phyloP scores from a whole-genome alignment of 2,113 vertebrate genomes.

The Hypocryptadius cinnamomeus region DNA sequence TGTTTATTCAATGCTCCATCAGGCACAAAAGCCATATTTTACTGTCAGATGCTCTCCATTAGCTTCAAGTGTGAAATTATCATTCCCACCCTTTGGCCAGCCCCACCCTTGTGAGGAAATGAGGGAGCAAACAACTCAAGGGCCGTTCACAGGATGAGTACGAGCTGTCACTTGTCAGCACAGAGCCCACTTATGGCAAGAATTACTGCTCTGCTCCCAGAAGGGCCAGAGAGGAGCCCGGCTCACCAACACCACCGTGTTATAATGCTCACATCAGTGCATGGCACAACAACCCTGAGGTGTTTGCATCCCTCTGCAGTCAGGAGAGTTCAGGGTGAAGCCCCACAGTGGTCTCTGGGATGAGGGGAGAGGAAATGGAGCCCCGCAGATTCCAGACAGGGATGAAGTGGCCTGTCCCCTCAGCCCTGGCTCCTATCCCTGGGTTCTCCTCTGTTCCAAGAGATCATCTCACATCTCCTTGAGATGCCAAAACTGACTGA shows the following conservation, averaged over 20 bases:
- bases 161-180: constrained; percentile 15
- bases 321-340: neutral
- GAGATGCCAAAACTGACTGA: neutral
- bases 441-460: neutral
- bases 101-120: constrained; percentile 44
- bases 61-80: constrained; percentile 35
- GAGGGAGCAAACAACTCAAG: constrained; percentile 33
- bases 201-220: neutral
- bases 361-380: fast-evolving
- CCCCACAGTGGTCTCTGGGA: neutral
- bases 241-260: neutral
- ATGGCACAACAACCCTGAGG: neutral
- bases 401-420: neutral
- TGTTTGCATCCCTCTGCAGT: neutral
- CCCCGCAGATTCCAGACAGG: fast-evolving
- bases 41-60: constrained; percentile 45
- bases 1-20: neutral
- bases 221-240: neutral
- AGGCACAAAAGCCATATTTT: neutral
- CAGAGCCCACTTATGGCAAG: neutral
- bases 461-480: neutral
- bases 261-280: neutral
- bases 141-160: neutral
- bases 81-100: constrained; percentile 28
- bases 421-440: neutral